Evolutionary conservation across 2,113 vertebrate genomes (phyloP).

Genomic region (Erpornis zantholeuca): DNA sequence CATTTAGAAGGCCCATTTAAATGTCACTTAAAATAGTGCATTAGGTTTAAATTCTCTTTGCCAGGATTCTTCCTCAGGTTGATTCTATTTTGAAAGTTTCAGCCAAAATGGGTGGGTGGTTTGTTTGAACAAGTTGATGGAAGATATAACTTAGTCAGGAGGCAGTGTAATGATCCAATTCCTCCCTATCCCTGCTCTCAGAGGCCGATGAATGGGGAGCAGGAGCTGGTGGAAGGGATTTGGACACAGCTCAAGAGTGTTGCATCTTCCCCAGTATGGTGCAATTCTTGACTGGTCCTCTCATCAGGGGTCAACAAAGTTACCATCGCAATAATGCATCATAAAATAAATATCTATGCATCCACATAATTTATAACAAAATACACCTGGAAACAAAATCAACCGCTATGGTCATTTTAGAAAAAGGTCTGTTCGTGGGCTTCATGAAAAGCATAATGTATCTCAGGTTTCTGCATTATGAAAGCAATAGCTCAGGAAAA

Average conservation of each 20-base stretch:
- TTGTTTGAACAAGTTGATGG: slow-evolving; percentile 2
- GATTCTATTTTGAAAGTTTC: background rate
- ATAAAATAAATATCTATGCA: background rate
- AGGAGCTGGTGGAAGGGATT: background rate
- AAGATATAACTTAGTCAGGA: background rate
- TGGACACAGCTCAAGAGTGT: background rate
- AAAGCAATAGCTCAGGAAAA: background rate
- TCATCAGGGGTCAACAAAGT: background rate
- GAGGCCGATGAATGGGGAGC: background rate
- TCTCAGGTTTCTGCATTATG: background rate
- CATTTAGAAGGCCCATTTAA: background rate
- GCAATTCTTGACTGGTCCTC: background rate
- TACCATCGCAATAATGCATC: background rate
- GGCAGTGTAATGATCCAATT: background rate
- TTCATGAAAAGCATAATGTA: background rate
- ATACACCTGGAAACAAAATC: background rate
- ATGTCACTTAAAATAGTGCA: background rate
- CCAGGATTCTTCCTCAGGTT: background rate
- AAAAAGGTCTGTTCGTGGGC: background rate
- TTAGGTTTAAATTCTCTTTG: background rate
- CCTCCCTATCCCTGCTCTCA: background rate
- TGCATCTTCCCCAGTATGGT: background rate
- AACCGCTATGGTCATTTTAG: background rate
- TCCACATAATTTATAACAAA: background rate
- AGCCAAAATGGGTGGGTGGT: background rate